Evolutionary conservation across 2,797 vertebrate genomes (phyloP), one percentile per base, ranked within the genome.

Genomic region (Bovichtus diacanthus): DNA sequence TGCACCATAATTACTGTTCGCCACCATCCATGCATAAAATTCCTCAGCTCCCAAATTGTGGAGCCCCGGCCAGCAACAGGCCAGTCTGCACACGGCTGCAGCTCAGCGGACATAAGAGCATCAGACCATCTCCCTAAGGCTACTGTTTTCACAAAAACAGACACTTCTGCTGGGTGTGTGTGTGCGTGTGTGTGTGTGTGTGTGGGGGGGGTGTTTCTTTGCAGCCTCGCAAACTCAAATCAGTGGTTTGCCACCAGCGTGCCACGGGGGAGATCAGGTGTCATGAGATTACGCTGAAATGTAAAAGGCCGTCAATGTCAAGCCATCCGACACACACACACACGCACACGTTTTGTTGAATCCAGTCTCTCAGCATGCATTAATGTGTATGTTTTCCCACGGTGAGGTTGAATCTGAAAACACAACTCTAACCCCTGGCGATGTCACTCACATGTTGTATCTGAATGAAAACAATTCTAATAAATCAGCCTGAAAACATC

Each of bases 11-110:
- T 94, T 93, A 94, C 91, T 88, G 91, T 92, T 90, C 91, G 75
- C 70, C 70, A 68, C 85, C 90, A 94, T 86, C 88, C 87, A 91
- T 92, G 94, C 93, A 87, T 84, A 93, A 94, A 93, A 93, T 94
- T 95, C 93, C 92, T 90, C 81, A 79, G 90, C 90, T 88, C 85
- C 76, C 78, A 74, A 81, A 90, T 86, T 90, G 82, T 82, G 90
- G 76, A 82, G 65, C 79, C 76, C 70, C 70, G 71, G 81, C 59
- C 74, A 80, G 82, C 82, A 84, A 82, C 87, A 90, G 80, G 63
- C 84, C 76, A 41, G 72, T 71, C 78, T 81, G 76, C 85, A 80
- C 77, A 78, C 43, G 60, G 82, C 82, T 77, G 72, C 79, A 83
- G 85, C 63, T 73, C 82, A 80, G 75, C 13, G 9, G 71, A 76